These are phyloP conservation scores for Theretra japonica DNA, from an alignment of 2,888 invertebrate species.

Conservation along the genomic window DNA sequence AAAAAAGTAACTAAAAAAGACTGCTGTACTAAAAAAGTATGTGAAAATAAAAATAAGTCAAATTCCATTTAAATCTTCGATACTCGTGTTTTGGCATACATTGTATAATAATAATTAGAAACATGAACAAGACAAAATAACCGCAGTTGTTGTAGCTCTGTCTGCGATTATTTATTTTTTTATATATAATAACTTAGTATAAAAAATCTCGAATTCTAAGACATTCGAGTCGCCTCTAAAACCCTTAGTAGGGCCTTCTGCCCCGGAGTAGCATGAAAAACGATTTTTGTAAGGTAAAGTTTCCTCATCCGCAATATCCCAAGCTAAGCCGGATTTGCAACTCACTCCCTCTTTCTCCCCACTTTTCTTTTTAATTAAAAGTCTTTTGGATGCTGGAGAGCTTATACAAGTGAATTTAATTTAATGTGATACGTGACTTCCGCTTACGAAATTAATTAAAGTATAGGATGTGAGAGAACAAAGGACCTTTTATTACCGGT, in stretches of 20 bases:
- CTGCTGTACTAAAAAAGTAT: no score
- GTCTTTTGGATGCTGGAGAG: constrained; percentile 66
- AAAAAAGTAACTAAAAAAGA: no score
- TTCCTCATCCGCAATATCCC: constrained; percentile 67
- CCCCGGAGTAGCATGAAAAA: constrained; percentile 64
- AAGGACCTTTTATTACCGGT: not conserved
- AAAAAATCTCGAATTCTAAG: not conserved
- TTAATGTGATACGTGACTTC: constrained; percentile 53
- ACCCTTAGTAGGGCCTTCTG: constrained; percentile 45
- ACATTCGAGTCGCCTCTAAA: constrained; percentile 33
- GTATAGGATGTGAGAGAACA: not conserved
- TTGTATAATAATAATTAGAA: no score
- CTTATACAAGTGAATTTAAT: constrained; percentile 59
- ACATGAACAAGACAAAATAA: no score
- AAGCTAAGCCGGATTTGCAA: constrained; percentile 78
- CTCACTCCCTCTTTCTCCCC: constrained; percentile 64
- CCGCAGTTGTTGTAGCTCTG: no score
- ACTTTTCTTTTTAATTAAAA: constrained; percentile 79
- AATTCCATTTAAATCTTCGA: no score
- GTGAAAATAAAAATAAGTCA: no score
- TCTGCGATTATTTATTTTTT: no score
- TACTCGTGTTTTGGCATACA: no score
- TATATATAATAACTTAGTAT: no score
- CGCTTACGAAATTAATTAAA: constrained; percentile 28
- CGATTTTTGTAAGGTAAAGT: constrained; percentile 66